Percentiles rank a stretch among this genome's conserved stretches.
Evolutionary conservation across 2,888 invertebrate genomes (phyloP).

Genomic region (Leptinotarsa rubiginosa): DNA sequence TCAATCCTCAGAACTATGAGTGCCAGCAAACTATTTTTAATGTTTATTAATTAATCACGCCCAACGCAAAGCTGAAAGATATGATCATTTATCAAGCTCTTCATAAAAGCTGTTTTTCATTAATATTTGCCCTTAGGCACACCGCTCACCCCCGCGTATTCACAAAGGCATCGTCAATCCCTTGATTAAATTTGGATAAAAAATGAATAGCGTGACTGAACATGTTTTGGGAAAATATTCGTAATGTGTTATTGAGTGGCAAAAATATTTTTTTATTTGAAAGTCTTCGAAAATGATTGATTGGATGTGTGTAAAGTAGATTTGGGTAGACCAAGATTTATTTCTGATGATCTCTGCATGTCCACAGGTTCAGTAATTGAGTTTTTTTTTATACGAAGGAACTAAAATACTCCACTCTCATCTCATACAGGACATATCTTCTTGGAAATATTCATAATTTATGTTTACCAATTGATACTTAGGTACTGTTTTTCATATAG

Average conservation of each 20-base stretch:
- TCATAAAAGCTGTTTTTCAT: constrained; percentile 59
- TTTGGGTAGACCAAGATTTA: constrained; percentile 20
- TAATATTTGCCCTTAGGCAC: constrained; percentile 49
- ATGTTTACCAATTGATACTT: too few relatives aligned
- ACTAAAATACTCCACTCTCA: too few relatives aligned
- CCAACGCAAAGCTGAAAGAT: constrained; percentile 54
- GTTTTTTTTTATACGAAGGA: not conserved
- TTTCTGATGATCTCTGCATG: constrained; percentile 31
- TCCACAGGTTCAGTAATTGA: not conserved
- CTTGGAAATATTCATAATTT: too few relatives aligned
- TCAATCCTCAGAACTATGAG: constrained; percentile 9
- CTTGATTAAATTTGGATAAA: constrained; percentile 49
- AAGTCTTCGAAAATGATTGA: constrained; percentile 35
- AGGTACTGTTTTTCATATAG: too few relatives aligned
- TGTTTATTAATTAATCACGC: constrained; percentile 61
- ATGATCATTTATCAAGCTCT: constrained; percentile 61
- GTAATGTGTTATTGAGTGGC: constrained; percentile 45
- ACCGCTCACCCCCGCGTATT: constrained; percentile 32
- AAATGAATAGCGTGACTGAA: constrained; percentile 38
- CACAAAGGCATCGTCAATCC: constrained; percentile 43
- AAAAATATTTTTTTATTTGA: constrained; percentile 40
- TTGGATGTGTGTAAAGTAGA: constrained; percentile 16
- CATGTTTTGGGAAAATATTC: constrained; percentile 43
- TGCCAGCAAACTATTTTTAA: constrained; percentile 57
- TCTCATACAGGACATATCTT: too few relatives aligned